Evolutionary conservation across 2,113 vertebrate species (phyloP), one percentile per base, ranked within the genome.

Genomic region (Osmerus mordax): DNA sequence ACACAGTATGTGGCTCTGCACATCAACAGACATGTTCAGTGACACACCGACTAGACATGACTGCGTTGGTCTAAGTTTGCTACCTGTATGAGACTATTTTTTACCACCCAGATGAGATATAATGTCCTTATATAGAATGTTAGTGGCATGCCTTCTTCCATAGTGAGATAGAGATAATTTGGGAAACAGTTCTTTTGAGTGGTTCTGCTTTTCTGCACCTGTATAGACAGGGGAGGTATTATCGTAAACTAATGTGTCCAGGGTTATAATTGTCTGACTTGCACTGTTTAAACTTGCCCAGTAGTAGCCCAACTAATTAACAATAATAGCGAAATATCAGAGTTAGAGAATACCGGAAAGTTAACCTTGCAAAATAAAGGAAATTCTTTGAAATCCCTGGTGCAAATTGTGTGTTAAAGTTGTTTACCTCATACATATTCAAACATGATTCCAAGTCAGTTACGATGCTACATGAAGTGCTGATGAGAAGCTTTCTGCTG

Each of bases 251-350:
- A 65, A 4, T 51, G 15, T 70, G 65, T 72, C 3, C 61, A 72
- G 68, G 68, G 12, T n/a, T 54, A 76, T 69, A 75, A 66, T 63
- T 3, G 29, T 73, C 55, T 28, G 56, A 70, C 32, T 36, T 54
- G 51, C 63, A 75, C 51, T 69, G 54, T 75, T 70, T 78, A 9
- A 54, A 68, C 13, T 14, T 71, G 28, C 72, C 47, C 28, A 18
- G 63, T 76, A 76, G 79, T 41, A 71, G 59, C 53, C 69, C 71
- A 67, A 52, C 71, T 73, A 84, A 81, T 77, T 67, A 64, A 78
- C 66, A 72, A 56, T 77, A 85, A 75, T 69, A 81, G 75, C 83
- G 70, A 81, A 67, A n/a, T 73, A 68, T 61, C 70, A 71, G 25
- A 25, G 32, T 41, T 64, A 4, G 6, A 36, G 6, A 47, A 47